Percentiles rank a stretch among this genome's conserved stretches.
phyloP scores from a whole-genome alignment of 2,888 invertebrate genomes.

The Watsonalla binaria region DNA sequence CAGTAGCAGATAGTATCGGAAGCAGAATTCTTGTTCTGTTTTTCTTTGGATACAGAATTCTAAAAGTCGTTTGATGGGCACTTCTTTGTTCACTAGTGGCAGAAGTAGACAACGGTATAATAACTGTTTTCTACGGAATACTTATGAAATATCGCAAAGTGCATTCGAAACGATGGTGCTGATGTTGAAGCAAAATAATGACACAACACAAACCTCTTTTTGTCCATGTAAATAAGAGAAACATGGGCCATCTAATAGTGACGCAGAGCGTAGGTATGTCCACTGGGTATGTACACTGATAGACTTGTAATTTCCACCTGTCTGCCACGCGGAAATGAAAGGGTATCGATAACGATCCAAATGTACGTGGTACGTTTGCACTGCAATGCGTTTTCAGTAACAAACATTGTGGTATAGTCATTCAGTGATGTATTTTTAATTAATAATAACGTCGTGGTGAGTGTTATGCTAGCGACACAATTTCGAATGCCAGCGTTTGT shows the following conservation, averaged over 20 bases:
- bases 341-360: slow-evolving; percentile 41
- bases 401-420: neutral
- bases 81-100: too few relatives aligned
- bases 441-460: too few relatives aligned
- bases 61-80: too few relatives aligned
- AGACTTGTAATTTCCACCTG: slow-evolving; percentile 63
- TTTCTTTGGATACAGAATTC: too few relatives aligned
- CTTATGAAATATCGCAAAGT: too few relatives aligned
- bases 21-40: too few relatives aligned
- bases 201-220: neutral
- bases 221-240: slow-evolving; percentile 10
- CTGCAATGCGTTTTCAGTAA: neutral
- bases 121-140: too few relatives aligned
- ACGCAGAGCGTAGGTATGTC: slow-evolving; percentile 21
- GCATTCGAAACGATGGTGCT: neutral
- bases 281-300: slow-evolving; percentile 17
- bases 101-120: too few relatives aligned
- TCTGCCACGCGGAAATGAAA: slow-evolving; percentile 60
- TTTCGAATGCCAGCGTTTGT: too few relatives aligned
- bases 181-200: neutral
- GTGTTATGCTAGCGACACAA: too few relatives aligned
- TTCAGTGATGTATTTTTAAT: too few relatives aligned
- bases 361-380: slow-evolving; percentile 24
- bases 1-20: too few relatives aligned
- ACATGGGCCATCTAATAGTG: slow-evolving; percentile 18